phyloP scores from a whole-genome alignment of 2,797 vertebrate species.

The Platyrinchus mystaceus region DNA sequence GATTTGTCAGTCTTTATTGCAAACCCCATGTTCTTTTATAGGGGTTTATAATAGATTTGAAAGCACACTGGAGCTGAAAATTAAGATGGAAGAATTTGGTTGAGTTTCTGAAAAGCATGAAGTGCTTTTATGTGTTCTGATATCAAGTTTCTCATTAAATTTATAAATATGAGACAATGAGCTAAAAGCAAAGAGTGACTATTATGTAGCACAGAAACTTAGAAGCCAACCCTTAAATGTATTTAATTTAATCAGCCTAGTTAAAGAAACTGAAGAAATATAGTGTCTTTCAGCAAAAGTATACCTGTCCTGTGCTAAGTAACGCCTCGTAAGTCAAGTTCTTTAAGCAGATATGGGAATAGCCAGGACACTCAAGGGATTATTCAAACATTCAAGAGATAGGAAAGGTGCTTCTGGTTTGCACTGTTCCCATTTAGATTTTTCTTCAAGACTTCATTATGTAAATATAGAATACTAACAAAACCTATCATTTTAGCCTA shows the following conservation, averaged over 20 bases:
- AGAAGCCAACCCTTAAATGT: background rate
- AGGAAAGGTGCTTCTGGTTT: background rate
- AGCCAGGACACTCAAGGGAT: background rate
- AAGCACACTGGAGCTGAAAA: background rate
- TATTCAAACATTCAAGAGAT: background rate
- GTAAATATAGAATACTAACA: background rate
- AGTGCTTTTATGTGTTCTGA: background rate
- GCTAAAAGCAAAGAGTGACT: background rate
- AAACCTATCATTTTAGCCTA: background rate
- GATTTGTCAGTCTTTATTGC: constrained; percentile 21
- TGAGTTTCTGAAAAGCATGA: background rate
- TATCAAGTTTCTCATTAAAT: constrained; percentile 11
- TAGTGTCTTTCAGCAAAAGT: background rate
- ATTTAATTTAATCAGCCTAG: background rate
- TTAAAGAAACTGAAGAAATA: background rate
- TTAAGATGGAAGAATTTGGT: background rate
- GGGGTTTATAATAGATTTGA: constrained; percentile 13
- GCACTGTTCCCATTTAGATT: background rate
- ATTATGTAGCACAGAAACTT: background rate
- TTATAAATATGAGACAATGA: background rate
- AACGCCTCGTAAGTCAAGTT: background rate
- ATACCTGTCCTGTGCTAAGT: background rate
- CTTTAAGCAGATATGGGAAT: background rate
- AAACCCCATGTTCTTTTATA: background rate
- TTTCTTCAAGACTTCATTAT: background rate